A percentile compares a stretch with the other conserved stretches of the same genome.
Evolutionary conservation across 1,140 invertebrate genomes (phyloP).

Genomic region (Atta cephalotes): DNA sequence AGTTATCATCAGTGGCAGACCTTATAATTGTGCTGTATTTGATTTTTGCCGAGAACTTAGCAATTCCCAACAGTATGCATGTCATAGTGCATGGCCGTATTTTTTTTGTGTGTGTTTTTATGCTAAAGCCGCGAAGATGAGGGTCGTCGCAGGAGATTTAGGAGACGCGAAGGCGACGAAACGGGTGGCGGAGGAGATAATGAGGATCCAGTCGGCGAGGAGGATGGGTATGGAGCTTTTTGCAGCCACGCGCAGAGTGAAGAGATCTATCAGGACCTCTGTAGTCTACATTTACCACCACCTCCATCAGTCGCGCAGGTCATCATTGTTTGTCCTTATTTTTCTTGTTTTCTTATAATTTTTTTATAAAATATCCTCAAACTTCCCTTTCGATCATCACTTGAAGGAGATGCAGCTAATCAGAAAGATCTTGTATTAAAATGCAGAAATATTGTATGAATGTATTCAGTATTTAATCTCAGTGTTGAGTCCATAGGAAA

Average conservation of each 20-base stretch:
- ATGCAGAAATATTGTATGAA: slow-evolving; percentile 34
- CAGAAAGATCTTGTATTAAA: background rate
- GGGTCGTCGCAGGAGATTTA: slow-evolving; percentile 82
- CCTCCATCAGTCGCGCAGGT: slow-evolving; percentile 84
- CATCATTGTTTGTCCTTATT: slow-evolving; percentile 77
- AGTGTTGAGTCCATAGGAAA: background rate
- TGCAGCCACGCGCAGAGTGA: slow-evolving; percentile 91
- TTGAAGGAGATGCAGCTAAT: slow-evolving; percentile 14
- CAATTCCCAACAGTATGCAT: slow-evolving; percentile 73
- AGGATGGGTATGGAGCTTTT: slow-evolving; percentile 89
- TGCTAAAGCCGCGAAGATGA: slow-evolving; percentile 84
- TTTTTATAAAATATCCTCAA: slow-evolving; percentile 4
- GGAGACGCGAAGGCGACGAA: slow-evolving; percentile 81
- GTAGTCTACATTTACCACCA: slow-evolving; percentile 87
- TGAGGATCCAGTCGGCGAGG: slow-evolving; percentile 84
- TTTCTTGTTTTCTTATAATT: slow-evolving; percentile 3
- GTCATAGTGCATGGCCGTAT: slow-evolving; percentile 83
- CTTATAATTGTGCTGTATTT: slow-evolving; percentile 62
- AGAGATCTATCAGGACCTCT: slow-evolving; percentile 94
- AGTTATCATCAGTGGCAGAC: slow-evolving; percentile 19
- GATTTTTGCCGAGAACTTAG: slow-evolving; percentile 67
- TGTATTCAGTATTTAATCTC: slow-evolving; percentile 38
- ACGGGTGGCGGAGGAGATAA: slow-evolving; percentile 78
- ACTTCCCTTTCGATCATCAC: background rate
- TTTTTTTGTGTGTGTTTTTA: slow-evolving; percentile 79